phyloP scores from a whole-genome alignment of 2,113 vertebrate species.

The Callorhinus ursinus region DNA sequence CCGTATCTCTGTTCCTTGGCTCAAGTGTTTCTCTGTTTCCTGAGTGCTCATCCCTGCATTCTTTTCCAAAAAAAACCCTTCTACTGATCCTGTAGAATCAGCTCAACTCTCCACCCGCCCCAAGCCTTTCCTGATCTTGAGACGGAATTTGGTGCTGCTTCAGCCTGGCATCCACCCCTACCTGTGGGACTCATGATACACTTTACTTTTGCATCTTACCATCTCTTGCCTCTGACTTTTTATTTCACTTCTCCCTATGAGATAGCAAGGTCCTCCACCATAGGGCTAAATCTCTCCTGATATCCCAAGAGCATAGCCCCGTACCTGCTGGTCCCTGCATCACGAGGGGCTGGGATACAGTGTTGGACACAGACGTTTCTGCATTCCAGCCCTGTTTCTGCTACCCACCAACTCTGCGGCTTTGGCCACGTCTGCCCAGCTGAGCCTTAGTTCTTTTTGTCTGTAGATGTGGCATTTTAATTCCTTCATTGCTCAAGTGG shows the following conservation, averaged over 20 bases:
- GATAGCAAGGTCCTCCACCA: not conserved
- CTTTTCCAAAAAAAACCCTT: not conserved
- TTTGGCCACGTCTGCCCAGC: not conserved
- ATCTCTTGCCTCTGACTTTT: not conserved
- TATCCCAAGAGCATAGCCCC: not conserved
- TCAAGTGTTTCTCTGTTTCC: not conserved
- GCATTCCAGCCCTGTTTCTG: not conserved
- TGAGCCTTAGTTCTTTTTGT: not conserved
- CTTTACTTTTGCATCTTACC: not conserved
- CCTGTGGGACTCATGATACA: too few species aligned
- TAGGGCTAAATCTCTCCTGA: not conserved
- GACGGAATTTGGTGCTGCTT: too few species aligned
- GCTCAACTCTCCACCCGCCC: rapidly evolving
- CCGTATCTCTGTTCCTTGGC: not conserved
- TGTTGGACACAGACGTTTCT: not conserved
- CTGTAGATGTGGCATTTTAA: too few species aligned
- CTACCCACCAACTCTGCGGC: not conserved
- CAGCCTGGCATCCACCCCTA: not conserved
- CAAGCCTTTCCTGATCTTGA: not conserved
- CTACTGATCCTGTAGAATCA: not conserved
- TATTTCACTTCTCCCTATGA: not conserved
- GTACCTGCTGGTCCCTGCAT: not conserved
- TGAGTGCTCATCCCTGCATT: not conserved
- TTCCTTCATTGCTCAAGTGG: not conserved
- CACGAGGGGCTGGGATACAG: rapidly evolving